Base-by-base conservation (phyloP, 2,113 vertebrate genomes). In the Ictalurus punctatus region DNA sequence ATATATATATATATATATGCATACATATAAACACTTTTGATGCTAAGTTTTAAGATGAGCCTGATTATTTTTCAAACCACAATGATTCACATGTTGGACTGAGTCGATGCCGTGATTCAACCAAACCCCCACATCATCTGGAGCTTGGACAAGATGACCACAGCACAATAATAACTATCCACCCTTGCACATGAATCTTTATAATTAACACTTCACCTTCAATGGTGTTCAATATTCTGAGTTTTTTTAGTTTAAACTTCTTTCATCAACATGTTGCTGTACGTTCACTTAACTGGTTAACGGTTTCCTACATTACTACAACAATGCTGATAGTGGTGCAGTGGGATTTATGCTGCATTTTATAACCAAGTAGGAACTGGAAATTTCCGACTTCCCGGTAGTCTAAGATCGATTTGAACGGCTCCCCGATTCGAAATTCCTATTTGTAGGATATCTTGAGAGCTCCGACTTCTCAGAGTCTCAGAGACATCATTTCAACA, bases 61-160 rank as follows among this genome's bases (percentile, higher is more conserved):
- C 44, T 79, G 76, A 48, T 16, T 80, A n/a, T n/a, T 54, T 80
- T 80, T 17, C 59, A 34, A 9, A 82, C 4, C 54, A 23, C 34
- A 59, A 34, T 58, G 54, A 82, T 82, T 82, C 80, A 82, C 80
- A 59, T 59, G 80, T 52, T 82, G 80, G 80, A 82, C n/a, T 4
- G 21, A 82, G 8, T 82, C 80, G 59, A 23, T 19, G 3, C 56
- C 10, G 12, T 59, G 54, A 82, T 82, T 82, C 54, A 82, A 56
- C 80, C 54, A 82, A 44, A 82, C 54, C 54, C 54, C 80, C 54
- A 82, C 80, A 59, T 82, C 80, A 37, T 82, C 80, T 82, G 80
- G 80, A 34, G 80, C 80, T 82, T 59, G 54, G 80, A 82, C n/a
- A 37, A 37, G 80, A 82, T 59, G 25, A 80, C 74, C 40, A 48